Percentiles rank a stretch among this genome's conserved stretches.
Conservation (phyloP, 2,888 invertebrate genomes). For the Melieria picta region DNA sequence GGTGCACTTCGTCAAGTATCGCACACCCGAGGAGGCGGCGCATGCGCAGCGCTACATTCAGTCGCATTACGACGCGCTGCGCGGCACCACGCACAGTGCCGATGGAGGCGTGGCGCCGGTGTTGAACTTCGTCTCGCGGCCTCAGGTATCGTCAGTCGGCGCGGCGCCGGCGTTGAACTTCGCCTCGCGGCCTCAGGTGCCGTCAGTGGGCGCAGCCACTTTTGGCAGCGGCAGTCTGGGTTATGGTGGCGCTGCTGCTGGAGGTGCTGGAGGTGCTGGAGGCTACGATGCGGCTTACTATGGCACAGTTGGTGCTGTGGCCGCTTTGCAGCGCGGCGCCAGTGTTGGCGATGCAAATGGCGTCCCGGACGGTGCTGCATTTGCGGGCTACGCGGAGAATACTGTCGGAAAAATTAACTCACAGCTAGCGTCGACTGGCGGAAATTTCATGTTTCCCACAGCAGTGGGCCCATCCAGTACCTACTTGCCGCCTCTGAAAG, state of each 20-base stretch:
- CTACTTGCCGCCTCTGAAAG: neutral
- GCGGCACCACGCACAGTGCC: slow-evolving; percentile 24
- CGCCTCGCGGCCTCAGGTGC: slow-evolving; percentile 29
- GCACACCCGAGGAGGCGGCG: slow-evolving; percentile 54
- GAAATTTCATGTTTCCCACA: neutral
- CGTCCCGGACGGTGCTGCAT: neutral
- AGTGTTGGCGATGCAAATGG: neutral
- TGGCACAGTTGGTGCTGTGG: neutral
- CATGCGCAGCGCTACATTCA: slow-evolving; percentile 55
- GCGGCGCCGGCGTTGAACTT: too few species aligned
- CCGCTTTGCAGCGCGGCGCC: neutral
- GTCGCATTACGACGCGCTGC: slow-evolving; percentile 46
- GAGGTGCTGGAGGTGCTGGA: neutral
- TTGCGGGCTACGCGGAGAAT: slow-evolving; percentile 13
- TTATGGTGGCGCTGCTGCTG: neutral
- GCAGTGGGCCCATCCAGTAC: neutral
- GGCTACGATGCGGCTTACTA: neutral
- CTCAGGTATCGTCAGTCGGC: neutral
- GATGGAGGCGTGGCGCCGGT: slow-evolving; percentile 41
- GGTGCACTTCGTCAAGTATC: slow-evolving; percentile 58
- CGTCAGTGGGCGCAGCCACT: slow-evolving; percentile 52
- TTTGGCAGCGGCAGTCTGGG: slow-evolving; percentile 30
- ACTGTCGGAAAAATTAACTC: neutral
- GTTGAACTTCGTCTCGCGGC: slow-evolving; percentile 38
- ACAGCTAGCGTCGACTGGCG: slow-evolving; percentile 7